phyloP scores from a whole-genome alignment of 2,113 vertebrate genomes.

The Conger conger region DNA sequence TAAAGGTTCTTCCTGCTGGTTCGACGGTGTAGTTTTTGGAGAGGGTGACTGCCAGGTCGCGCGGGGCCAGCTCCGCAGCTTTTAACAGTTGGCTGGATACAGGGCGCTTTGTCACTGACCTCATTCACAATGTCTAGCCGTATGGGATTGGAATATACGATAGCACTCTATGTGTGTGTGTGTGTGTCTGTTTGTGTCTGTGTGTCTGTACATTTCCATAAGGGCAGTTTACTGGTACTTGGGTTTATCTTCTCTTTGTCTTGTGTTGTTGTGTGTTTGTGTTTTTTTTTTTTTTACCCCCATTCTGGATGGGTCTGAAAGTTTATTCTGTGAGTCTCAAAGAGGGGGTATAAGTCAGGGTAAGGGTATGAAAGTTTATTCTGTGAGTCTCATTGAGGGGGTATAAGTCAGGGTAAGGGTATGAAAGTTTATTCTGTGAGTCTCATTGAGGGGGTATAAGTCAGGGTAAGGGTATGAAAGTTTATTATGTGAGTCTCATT shows the following conservation, averaged over 20 bases:
- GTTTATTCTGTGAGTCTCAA: background rate
- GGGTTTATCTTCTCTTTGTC: too few species aligned
- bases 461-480: background rate
- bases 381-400: background rate
- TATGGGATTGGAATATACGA: too few species aligned
- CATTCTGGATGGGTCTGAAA: background rate
- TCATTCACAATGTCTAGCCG: background rate
- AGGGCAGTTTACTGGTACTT: too few species aligned
- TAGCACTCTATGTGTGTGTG: too few species aligned
- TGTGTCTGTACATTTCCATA: too few species aligned
- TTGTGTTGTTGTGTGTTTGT: too few species aligned
- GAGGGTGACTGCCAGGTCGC: background rate
- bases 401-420: background rate
- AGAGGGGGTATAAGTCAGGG: too few species aligned
- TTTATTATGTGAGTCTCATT: background rate
- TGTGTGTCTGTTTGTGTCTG: too few species aligned
- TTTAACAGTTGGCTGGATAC: background rate
- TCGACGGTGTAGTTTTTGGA: background rate
- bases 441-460: too few species aligned
- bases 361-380: background rate
- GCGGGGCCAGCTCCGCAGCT: too few species aligned
- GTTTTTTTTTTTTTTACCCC: too few species aligned
- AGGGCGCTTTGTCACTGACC: background rate
- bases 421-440: background rate
- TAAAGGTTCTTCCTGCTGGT: background rate